Evolutionary conservation across 2,888 invertebrate genomes (phyloP).

Genomic region (Phlogophora meticulosa): DNA sequence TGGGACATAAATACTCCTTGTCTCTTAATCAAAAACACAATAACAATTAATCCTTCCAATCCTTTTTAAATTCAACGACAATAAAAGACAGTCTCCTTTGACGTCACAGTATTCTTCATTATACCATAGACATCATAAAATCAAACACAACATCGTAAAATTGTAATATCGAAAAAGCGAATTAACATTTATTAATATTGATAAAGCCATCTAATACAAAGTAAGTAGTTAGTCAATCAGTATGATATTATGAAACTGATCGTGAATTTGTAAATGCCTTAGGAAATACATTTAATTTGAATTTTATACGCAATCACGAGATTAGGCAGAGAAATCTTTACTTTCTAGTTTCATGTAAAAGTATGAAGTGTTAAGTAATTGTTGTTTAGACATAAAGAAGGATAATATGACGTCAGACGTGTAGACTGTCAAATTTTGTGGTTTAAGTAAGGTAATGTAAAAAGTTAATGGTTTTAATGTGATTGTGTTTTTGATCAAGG

Average conservation of each 20-base stretch:
- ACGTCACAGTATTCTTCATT: constrained; percentile 19
- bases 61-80: no score
- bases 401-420: no score
- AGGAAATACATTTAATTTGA: constrained; percentile 41
- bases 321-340: constrained; percentile 47
- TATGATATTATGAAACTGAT: constrained; percentile 52
- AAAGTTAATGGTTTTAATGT: no score
- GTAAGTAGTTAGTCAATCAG: constrained; percentile 30
- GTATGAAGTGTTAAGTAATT: constrained; percentile 14
- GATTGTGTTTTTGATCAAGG: no score
- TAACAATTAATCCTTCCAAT: neutral
- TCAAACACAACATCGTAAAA: constrained; percentile 14
- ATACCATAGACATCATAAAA: constrained; percentile 11
- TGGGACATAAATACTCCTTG: no score
- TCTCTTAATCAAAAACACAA: neutral
- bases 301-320: constrained; percentile 40
- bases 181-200: constrained; percentile 50
- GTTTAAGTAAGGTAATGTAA: no score
- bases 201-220: constrained; percentile 16
- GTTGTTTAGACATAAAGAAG: constrained; percentile 1
- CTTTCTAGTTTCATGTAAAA: constrained; percentile 42
- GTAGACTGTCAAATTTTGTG: no score
- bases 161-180: constrained; percentile 18
- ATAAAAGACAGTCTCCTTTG: constrained; percentile 8
- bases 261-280: constrained; percentile 9